phyloP scores from a whole-genome alignment of 1,140 invertebrate genomes.

The Ectropis grisescens region DNA sequence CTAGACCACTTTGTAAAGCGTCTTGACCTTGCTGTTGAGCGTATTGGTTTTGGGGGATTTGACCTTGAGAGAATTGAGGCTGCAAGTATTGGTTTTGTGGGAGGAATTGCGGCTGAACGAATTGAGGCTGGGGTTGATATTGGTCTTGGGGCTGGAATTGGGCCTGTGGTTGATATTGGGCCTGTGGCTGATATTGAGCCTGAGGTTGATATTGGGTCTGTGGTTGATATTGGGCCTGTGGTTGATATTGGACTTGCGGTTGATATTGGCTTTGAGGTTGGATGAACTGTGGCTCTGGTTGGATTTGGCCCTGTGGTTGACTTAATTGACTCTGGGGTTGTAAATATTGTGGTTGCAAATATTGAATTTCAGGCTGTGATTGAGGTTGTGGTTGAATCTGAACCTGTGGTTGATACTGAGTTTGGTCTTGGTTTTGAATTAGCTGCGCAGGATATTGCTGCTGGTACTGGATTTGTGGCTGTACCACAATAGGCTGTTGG shows the following conservation, averaged over 20 bases:
- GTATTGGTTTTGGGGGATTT: too few species aligned
- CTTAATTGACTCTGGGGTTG: slow-evolving; percentile 9
- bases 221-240: slow-evolving; percentile 13
- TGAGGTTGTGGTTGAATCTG: too few species aligned
- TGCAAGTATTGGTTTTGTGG: slow-evolving; percentile 20
- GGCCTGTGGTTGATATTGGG: slow-evolving; percentile 2
- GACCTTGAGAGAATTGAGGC: slow-evolving; percentile 17
- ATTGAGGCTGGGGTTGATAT: slow-evolving; percentile 2
- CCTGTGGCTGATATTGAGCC: slow-evolving; percentile 2
- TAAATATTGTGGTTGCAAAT: too few species aligned
- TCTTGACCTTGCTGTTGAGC: slow-evolving; percentile 30
- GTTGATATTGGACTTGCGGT: slow-evolving; percentile 15
- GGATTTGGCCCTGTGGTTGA: slow-evolving; percentile 7
- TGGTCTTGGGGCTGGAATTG: slow-evolving; percentile 8
- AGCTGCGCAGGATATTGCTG: too few species aligned
- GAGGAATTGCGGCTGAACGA: slow-evolving; percentile 9
- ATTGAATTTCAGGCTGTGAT: too few species aligned
- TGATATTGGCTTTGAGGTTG: slow-evolving; percentile 17
- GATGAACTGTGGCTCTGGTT: too few species aligned
- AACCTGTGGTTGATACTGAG: too few species aligned
- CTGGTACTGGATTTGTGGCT: not conserved
- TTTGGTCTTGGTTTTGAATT: too few species aligned
- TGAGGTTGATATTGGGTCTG: slow-evolving; percentile 13
- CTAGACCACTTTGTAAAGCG: slow-evolving; percentile 44
- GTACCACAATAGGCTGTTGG: slow-evolving; percentile 10